Percentiles rank a stretch among this genome's conserved stretches.
Conservation (phyloP, 2,888 invertebrate species). For the Megamerina dolium region DNA sequence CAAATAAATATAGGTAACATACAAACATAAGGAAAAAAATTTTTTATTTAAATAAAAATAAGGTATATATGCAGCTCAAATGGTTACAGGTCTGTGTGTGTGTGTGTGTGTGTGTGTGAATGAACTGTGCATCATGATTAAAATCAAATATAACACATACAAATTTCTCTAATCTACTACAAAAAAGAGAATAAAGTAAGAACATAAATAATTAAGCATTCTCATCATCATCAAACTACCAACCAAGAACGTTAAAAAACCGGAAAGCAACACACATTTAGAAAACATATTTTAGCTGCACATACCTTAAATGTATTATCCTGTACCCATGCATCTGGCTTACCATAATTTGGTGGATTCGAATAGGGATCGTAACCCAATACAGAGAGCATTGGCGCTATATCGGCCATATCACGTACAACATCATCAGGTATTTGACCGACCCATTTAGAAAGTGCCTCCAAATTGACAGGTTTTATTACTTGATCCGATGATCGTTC, state of each 20-base stretch:
- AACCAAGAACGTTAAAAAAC: constrained; percentile 17
- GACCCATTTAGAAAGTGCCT: constrained; percentile 90
- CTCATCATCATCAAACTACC: too few species aligned
- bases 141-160: neutral
- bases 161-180: neutral
- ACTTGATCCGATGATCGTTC: constrained; percentile 98
- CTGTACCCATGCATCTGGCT: constrained; percentile 70
- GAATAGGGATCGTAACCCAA: constrained; percentile 93
- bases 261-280: constrained; percentile 21
- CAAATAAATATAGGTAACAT: too few species aligned
- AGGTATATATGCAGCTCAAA: too few species aligned
- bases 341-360: constrained; percentile 93
- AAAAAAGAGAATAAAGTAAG: neutral
- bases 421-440: constrained; percentile 87
- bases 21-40: too few species aligned
- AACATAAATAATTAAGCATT: neutral
- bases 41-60: too few species aligned
- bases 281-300: constrained; percentile 13
- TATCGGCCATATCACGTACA: constrained; percentile 81
- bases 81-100: neutral
- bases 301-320: constrained; percentile 56
- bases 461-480: constrained; percentile 94
- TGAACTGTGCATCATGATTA: neutral
- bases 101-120: neutral
- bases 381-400: constrained; percentile 90